Percentiles rank a stretch among this genome's conserved stretches.
These are phyloP conservation scores for Hippocampus guttulatus DNA, from an alignment of 2,113 vertebrate species.

Conservation along the genomic window DNA sequence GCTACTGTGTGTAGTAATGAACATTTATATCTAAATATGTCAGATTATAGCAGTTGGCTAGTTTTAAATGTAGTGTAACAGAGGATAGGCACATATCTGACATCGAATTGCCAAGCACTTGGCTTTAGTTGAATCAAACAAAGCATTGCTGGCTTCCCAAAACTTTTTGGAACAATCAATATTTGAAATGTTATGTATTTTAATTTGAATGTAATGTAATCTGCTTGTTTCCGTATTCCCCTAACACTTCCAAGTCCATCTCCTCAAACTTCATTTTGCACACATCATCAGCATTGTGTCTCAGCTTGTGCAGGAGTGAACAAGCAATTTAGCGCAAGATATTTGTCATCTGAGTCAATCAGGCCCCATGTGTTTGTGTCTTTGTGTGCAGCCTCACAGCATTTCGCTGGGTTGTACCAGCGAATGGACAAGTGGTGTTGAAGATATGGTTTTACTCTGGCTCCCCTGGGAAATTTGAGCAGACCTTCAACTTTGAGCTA, in stretches of 20 bases:
- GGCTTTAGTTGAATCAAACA: too few species aligned
- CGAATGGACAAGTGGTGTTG: conserved; percentile 67
- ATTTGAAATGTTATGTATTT: too few species aligned
- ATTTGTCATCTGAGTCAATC: background rate
- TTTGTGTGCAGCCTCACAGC: conserved; percentile 55
- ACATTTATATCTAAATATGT: too few species aligned
- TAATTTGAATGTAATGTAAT: too few species aligned
- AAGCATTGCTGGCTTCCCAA: too few species aligned
- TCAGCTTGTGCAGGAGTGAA: background rate
- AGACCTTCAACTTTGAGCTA: conserved; percentile 82
- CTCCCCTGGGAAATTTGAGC: conserved; percentile 71
- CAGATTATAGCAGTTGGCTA: too few species aligned
- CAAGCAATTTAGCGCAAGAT: background rate
- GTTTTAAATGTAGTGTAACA: too few species aligned
- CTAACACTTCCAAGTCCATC: background rate
- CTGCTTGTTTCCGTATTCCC: background rate
- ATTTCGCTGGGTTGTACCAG: conserved; percentile 84
- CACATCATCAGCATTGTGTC: background rate
- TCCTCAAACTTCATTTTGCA: background rate
- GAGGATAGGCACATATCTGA: too few species aligned
- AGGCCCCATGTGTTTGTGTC: background rate
- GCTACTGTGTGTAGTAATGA: too few species aligned
- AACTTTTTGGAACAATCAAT: too few species aligned
- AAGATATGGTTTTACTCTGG: conserved; percentile 77
- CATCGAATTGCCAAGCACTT: too few species aligned